Conservation (phyloP, 2,888 invertebrate genomes). For the Cheilosia variabilis region DNA sequence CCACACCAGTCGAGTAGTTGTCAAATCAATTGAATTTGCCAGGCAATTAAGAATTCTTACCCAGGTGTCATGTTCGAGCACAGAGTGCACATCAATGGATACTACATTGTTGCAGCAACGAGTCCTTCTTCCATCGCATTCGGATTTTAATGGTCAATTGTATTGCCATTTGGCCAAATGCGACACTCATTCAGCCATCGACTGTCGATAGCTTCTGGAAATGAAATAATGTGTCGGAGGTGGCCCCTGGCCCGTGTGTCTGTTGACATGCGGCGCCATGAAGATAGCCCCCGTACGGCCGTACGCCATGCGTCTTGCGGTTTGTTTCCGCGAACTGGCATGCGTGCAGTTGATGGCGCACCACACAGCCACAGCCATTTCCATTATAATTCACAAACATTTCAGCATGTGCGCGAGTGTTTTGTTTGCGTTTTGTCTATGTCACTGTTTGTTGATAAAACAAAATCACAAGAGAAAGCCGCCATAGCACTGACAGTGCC, state of each 20-base stretch:
- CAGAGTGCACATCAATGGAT: neutral
- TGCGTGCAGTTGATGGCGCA: constrained; percentile 6
- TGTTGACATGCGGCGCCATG: constrained; percentile 55
- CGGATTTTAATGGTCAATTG: constrained; percentile 36
- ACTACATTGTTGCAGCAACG: constrained; percentile 29
- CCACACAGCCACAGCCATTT: neutral
- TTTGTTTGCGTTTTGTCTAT: constrained; percentile 42
- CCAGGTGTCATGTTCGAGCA: constrained; percentile 25
- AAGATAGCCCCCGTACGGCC: constrained; percentile 1
- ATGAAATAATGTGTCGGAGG: constrained; percentile 15
- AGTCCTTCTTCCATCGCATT: neutral
- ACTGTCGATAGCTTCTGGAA: constrained; percentile 24
- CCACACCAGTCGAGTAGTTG: neutral
- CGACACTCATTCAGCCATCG: constrained; percentile 15
- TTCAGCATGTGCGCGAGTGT: constrained; percentile 18
- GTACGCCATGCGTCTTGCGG: constrained; percentile 6
- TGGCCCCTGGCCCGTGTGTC: constrained; percentile 21
- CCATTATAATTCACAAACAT: constrained; percentile 33
- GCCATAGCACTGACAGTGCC: constrained; percentile 7
- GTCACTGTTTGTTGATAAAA: constrained; percentile 29
- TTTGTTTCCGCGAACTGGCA: constrained; percentile 49
- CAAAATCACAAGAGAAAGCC: constrained; percentile 40
- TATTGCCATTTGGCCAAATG: constrained; percentile 39
- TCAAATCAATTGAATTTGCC: constrained; percentile 14
- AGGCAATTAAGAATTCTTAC: constrained; percentile 54